phyloP scores from a whole-genome alignment of 2,888 invertebrate species.

The Ophion obscuratus region DNA sequence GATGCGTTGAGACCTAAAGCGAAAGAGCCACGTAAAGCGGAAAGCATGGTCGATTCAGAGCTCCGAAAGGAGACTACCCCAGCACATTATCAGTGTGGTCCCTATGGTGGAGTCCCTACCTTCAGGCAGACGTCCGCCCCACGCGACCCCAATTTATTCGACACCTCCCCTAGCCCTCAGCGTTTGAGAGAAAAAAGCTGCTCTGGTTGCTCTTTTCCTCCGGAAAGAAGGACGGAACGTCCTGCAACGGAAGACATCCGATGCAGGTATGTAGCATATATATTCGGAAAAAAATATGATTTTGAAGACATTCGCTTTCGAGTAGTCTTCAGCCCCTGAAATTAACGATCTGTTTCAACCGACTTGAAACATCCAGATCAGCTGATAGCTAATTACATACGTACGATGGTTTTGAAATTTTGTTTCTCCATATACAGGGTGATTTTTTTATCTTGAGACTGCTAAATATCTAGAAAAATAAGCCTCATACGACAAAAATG shows the following conservation, averaged over 20 bases:
- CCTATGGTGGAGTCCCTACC: conserved; percentile 64
- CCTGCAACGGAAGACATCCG: conserved; percentile 43
- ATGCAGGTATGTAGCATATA: neutral
- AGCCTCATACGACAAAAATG: too few species aligned
- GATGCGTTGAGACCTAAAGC: conserved; percentile 8
- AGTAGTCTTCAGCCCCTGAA: neutral
- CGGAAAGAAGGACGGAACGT: conserved; percentile 10
- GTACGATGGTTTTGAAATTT: neutral
- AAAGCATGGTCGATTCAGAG: conserved; percentile 36
- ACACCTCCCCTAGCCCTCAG: conserved; percentile 83
- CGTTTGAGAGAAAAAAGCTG: conserved; percentile 70
- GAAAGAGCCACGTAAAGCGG: conserved; percentile 36
- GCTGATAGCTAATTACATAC: neutral
- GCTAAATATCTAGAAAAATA: too few species aligned
- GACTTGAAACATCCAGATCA: neutral
- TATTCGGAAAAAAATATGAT: neutral
- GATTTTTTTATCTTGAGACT: too few species aligned
- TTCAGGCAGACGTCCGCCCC: conserved; percentile 81
- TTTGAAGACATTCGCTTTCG: neutral
- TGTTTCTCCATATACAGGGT: neutral
- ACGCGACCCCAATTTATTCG: conserved; percentile 83
- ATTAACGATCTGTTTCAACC: too few species aligned
- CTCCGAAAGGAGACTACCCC: conserved; percentile 34
- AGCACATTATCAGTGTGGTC: conserved; percentile 75
- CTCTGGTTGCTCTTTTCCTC: conserved; percentile 68